Evolutionary conservation across 1,140 invertebrate genomes (phyloP), one percentile per base, ranked within the genome.

Genomic region (Triops longicaudatus): DNA sequence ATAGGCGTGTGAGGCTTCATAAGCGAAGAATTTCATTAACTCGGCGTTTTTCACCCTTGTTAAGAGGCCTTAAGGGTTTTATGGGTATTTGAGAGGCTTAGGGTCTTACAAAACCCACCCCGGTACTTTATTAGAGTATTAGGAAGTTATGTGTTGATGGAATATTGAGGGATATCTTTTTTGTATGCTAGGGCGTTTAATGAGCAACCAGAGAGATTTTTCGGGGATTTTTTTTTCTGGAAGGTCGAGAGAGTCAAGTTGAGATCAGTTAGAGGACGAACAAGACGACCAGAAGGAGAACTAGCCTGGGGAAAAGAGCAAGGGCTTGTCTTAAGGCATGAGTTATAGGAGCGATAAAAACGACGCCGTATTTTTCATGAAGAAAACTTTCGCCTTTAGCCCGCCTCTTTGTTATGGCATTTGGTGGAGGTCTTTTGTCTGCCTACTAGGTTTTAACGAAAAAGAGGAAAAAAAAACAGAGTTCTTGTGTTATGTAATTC

Each of bases 271-370:
- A n/a, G 50, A 37, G 31, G 31, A 37, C 31, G 31, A 37, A n/a
- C n/a, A n/a, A 2, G 50, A 63, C 50, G 50, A 63, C 50, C 10
- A 22, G 50, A 63, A 37, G 31, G 31, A 37, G 31, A 37, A 37
- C 2, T 37, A 37, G 31, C 7, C 7, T 37, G 31, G 44, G 22
- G 50, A 22, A 63, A 63, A 63, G 50, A 63, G 50, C 50, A 63
- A 22, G 50, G 50, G 50, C 50, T 63, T 63, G 50, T 63, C 50
- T 63, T 63, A n/a, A 22, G 22, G 50, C 14, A 63, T 63, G 50
- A 63, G 50, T 63, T 63, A 63, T 63, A 63, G 50, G 50, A 63
- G 50, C 50, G 50, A 63, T 63, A 63, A 63, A 63, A 63, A 63
- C 50, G 50, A 63, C 50, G 50, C 50, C 50, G 50, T 63, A 63